phyloP scores from a whole-genome alignment of 1,140 invertebrate species.

The Lordiphosa stackelbergi region DNA sequence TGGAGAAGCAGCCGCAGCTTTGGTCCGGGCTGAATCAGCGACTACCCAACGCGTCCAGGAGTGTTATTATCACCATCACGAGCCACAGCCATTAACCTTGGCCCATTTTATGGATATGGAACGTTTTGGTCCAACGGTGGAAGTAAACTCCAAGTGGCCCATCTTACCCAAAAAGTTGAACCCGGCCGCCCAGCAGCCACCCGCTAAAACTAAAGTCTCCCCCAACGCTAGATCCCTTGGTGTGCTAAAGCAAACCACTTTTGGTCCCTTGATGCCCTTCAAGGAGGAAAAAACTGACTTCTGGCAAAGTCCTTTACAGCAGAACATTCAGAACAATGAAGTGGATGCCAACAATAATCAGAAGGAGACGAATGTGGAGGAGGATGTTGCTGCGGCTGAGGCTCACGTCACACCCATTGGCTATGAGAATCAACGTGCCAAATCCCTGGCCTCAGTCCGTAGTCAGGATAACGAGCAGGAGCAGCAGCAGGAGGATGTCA shows the following conservation, averaged over 20 bases:
- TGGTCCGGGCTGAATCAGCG: neutral
- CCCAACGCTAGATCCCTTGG: too few species aligned
- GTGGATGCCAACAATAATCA: neutral
- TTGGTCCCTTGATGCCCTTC: too few species aligned
- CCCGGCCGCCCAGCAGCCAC: too few species aligned
- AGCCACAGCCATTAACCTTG: constrained; percentile 21
- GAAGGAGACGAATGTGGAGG: neutral
- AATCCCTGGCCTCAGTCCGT: neutral
- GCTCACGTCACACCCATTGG: constrained; percentile 18
- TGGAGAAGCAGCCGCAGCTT: neutral
- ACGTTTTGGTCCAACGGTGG: neutral
- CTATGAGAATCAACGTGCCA: constrained; percentile 18
- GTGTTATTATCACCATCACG: constrained; percentile 23
- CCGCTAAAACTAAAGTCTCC: too few species aligned
- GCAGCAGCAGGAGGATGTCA: neutral
- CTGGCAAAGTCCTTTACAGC: constrained; percentile 25
- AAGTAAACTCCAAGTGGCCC: neutral
- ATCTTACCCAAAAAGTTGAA: neutral
- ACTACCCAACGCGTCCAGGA: constrained; percentile 2
- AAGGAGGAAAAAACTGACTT: constrained; percentile 2
- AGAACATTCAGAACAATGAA: constrained; percentile 4
- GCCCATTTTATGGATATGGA: constrained; percentile 28
- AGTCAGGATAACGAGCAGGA: neutral
- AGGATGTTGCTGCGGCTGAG: too few species aligned
- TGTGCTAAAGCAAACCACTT: too few species aligned